Evolutionary conservation across 2,797 vertebrate genomes (phyloP).

Genomic region (Danio jaintianensis): DNA sequence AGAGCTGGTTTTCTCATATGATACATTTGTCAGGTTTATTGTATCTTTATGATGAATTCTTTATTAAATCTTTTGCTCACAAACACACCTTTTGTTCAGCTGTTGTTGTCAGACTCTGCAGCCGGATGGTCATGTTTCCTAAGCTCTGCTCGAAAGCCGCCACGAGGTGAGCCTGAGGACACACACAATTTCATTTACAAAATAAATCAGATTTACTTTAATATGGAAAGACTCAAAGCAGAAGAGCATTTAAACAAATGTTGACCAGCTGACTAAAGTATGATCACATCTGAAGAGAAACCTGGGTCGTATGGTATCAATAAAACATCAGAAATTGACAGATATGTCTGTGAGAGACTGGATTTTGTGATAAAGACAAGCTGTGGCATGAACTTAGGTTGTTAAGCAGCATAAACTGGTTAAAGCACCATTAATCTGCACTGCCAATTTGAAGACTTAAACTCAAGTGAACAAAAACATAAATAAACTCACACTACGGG

Average conservation of each 20-base stretch:
- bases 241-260: constrained; percentile 30
- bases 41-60: not conserved
- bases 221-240: constrained; percentile 4
- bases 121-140: constrained; percentile 87
- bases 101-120: constrained; percentile 88
- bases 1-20: no score
- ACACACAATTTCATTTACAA: constrained; percentile 40
- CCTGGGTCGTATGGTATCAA: constrained; percentile 25
- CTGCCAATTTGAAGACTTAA: not conserved
- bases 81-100: constrained; percentile 86
- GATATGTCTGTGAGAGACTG: constrained; percentile 12
- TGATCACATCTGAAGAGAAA: constrained; percentile 26
- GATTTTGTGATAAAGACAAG: constrained; percentile 29
- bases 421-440: not conserved
- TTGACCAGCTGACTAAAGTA: constrained; percentile 18
- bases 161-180: constrained; percentile 86
- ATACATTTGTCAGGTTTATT: not conserved
- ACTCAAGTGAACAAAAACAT: not conserved
- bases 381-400: constrained; percentile 29
- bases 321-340: constrained; percentile 20
- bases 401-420: not conserved
- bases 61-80: no score
- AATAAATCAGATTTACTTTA: constrained; percentile 30
- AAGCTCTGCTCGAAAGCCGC: constrained; percentile 90
- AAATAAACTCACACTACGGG: no score